Conservation (phyloP, 2,797 vertebrate species). For the Cercopithecus mitis region DNA sequence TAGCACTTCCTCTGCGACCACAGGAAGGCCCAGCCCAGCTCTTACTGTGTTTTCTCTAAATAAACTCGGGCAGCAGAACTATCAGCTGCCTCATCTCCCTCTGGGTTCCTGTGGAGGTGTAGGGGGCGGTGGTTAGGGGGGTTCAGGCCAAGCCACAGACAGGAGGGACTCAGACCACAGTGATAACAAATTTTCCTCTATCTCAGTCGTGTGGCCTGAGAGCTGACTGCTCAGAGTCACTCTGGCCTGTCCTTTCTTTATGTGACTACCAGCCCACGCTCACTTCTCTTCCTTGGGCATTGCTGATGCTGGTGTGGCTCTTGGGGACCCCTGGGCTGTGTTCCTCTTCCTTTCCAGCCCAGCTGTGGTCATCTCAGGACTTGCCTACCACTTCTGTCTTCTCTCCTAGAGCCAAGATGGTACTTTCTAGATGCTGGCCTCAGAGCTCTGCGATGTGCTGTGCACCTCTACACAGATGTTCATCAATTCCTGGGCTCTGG, state of each 20-base stretch:
- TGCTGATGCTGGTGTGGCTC: not conserved
- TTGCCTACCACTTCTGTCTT: not conserved
- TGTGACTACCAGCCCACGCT: not conserved
- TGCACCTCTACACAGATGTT: not conserved
- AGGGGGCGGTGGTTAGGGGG: not conserved
- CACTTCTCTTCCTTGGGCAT: not conserved
- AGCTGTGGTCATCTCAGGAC: not conserved
- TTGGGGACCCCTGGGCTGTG: not conserved
- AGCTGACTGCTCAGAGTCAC: not conserved
- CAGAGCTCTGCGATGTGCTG: not conserved
- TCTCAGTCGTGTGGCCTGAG: not conserved
- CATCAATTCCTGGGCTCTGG: not conserved
- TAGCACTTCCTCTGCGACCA: constrained; percentile 18
- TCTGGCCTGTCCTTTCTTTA: not conserved
- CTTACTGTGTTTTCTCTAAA: not conserved
- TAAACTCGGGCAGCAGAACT: constrained; percentile 34
- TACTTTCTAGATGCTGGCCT: rapidly evolving
- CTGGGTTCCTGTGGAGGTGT: constrained; percentile 58
- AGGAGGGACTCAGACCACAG: not conserved
- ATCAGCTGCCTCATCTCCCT: constrained; percentile 59
- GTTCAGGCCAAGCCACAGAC: not conserved
- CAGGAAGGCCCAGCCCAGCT: constrained; percentile 57
- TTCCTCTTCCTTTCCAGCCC: not conserved
- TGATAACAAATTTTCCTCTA: not conserved
- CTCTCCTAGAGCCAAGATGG: not conserved